Evolutionary conservation across 2,888 invertebrate species (phyloP).

Genomic region (Tiliacea citrago): DNA sequence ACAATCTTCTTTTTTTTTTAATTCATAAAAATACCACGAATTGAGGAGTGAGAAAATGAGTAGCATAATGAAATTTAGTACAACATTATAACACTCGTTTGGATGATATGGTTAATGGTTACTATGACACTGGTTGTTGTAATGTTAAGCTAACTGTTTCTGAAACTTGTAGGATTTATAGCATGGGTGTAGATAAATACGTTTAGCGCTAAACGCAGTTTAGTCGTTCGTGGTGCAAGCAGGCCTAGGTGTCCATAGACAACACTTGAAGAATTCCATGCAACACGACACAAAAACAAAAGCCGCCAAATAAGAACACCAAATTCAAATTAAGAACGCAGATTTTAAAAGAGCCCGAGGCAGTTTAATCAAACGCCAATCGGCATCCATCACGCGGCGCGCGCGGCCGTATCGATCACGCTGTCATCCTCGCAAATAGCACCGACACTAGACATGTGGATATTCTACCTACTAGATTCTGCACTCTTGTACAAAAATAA

Average conservation of each 20-base stretch:
- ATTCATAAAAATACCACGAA: too few relatives aligned
- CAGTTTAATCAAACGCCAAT: slow-evolving; percentile 34
- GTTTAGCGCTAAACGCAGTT: background rate
- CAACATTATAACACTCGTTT: too few relatives aligned
- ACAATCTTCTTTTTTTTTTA: too few relatives aligned
- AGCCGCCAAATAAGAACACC: too few relatives aligned
- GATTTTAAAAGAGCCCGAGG: slow-evolving; percentile 9
- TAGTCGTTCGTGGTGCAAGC: background rate
- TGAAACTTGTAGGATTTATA: too few relatives aligned
- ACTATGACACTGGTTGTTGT: too few relatives aligned
- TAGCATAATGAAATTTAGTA: too few relatives aligned
- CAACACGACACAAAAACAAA: background rate
- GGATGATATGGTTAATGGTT: too few relatives aligned
- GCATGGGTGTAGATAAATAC: too few relatives aligned
- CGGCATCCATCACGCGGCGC: slow-evolving; percentile 33
- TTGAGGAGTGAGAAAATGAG: too few relatives aligned
- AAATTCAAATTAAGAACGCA: slow-evolving; percentile 18
- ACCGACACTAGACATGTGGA: background rate
- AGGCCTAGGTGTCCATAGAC: background rate
- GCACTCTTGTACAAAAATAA: background rate
- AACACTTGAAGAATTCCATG: background rate
- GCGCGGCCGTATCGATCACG: slow-evolving; percentile 33
- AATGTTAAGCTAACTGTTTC: too few relatives aligned
- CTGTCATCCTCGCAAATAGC: slow-evolving; percentile 29
- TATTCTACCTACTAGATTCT: background rate